Evolutionary conservation across 1,140 invertebrate genomes (phyloP), one percentile per base, ranked within the genome.

Genomic region (Xylocopa sonorina): DNA sequence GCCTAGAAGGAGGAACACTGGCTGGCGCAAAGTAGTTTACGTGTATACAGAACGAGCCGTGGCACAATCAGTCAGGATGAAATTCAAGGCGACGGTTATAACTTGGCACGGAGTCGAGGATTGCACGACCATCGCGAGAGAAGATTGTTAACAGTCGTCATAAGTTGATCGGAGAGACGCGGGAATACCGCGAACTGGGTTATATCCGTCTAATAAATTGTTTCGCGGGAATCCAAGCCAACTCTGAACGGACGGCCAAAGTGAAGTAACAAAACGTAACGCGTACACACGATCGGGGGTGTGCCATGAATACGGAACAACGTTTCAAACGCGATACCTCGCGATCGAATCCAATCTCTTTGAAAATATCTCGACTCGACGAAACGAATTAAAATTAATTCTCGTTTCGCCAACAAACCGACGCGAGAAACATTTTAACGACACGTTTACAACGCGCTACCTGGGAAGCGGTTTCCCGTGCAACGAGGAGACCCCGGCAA

Each of bases 391-490:
- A 38, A 38, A 38, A 38, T 38, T 9, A 9, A 38, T 4, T 38
- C 38, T 38, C 38, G 12, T 7, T 9, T 0, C 27, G n/a, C 3
- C 5, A 34, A n/a, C 5, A 3, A 0, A 21, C 12, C 27, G 18
- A 24, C 12, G 24, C 21, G 32, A n/a, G n/a, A 51, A 68, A 27
- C n/a, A 5, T 71, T 73, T 62, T 55, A 73, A 62, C 9, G 57
- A 50, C 10, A 50, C 55, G 18, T 38, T 73, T 50, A 62, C 9
- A 50, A 62, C 16, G 14, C 69, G 57, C 18, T 72, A 60, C 34
- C 69, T 58, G 69, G n/a, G 6, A 10, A 58, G 41, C 27, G 53
- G 27, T 72, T 55, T 58, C 6, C 27, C n/a, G 12, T 24, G 32
- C 29, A 12, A 21, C 12, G 41, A 46, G 41, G 0, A 10, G 21